Conservation (phyloP, 1,140 invertebrate species). For the Anthonomus grandis region DNA sequence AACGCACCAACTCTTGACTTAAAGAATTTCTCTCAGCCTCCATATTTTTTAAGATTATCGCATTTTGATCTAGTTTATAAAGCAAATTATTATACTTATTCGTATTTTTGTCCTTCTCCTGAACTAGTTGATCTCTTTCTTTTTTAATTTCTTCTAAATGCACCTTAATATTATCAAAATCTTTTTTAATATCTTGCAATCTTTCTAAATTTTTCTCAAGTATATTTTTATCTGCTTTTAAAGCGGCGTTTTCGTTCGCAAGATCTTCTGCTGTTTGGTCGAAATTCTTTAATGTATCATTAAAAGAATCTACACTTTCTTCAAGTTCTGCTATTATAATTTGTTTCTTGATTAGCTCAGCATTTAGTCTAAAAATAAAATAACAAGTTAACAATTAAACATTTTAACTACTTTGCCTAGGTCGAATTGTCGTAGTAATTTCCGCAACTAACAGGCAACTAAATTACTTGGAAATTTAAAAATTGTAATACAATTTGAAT, state of each 20-base stretch:
- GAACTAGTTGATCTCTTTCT: too few relatives aligned
- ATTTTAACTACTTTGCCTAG: too few relatives aligned
- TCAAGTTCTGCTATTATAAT: slow-evolving; percentile 17
- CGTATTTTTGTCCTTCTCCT: too few relatives aligned
- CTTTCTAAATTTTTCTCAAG: not conserved
- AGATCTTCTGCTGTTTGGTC: slow-evolving; percentile 9
- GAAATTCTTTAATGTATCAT: slow-evolving; percentile 20
- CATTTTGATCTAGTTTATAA: too few relatives aligned
- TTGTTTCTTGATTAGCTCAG: slow-evolving; percentile 18
- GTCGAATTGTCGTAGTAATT: too few relatives aligned
- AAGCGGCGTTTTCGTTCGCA: slow-evolving; percentile 4
- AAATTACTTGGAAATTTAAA: too few relatives aligned
- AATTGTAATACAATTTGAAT: too few relatives aligned
- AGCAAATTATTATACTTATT: too few relatives aligned
- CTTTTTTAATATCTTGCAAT: not conserved
- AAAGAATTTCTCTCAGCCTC: too few relatives aligned
- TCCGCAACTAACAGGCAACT: too few relatives aligned
- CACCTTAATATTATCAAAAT: not conserved
- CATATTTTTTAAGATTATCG: too few relatives aligned
- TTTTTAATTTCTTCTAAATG: not conserved
- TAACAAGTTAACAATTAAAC: not conserved
- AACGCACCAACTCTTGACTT: too few relatives aligned
- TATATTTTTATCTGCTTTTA: slow-evolving; percentile 2
- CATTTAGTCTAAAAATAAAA: slow-evolving; percentile 13
- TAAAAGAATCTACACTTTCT: slow-evolving; percentile 22